These are phyloP conservation scores for Zosterops japonicus DNA, from an alignment of 2,113 vertebrate genomes.

Conservation along the genomic window DNA sequence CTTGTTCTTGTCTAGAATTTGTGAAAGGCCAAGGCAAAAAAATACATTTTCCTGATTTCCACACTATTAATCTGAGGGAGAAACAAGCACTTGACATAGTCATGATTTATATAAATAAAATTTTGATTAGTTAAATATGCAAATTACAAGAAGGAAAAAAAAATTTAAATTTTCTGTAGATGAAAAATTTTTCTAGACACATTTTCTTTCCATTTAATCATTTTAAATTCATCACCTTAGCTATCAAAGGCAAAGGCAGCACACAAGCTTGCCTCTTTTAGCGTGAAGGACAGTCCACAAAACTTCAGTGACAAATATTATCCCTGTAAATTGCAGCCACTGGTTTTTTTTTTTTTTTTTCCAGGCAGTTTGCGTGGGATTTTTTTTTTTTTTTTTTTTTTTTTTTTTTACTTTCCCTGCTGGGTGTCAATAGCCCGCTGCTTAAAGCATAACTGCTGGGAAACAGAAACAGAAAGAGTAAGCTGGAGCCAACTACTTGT, in stretches of 20 bases:
- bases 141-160: neutral
- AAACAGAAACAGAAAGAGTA: neutral
- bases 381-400: too few relatives aligned
- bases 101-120: neutral
- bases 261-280: neutral
- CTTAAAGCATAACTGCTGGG: neutral
- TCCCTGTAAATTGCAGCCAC: neutral
- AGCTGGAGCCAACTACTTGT: neutral
- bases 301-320: slow-evolving; percentile 17
- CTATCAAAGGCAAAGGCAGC: neutral
- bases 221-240: neutral
- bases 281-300: neutral
- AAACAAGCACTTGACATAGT: neutral
- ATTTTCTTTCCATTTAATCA: neutral
- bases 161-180: neutral
- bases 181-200: neutral
- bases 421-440: neutral
- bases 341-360: neutral
- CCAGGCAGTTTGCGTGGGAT: neutral
- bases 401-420: neutral
- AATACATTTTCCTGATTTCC: neutral
- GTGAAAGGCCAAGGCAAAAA: neutral
- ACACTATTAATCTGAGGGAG: neutral
- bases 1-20: neutral
- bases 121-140: neutral